A percentile compares a stretch with the other conserved stretches of the same genome.
Evolutionary conservation across 2,797 vertebrate genomes (phyloP).

Genomic region (Macroramphosus scolopax): DNA sequence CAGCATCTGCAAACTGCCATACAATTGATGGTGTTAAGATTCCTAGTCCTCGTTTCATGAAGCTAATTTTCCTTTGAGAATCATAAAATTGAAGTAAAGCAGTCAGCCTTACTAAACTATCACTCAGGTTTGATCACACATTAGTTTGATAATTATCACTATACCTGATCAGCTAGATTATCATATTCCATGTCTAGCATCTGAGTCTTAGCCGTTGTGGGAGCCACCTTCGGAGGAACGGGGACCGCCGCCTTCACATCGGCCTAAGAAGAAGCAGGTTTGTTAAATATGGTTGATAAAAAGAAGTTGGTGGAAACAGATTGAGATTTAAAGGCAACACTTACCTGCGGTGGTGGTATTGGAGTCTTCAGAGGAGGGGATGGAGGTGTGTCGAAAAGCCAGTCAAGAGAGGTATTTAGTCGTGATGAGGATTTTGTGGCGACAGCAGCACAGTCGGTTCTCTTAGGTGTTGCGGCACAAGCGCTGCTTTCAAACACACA

Average conservation of each 20-base stretch:
- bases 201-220: constrained; percentile 27
- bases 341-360: constrained; percentile 21
- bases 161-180: constrained; percentile 70
- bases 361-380: constrained; percentile 13
- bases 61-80: no score
- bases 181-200: constrained; percentile 67
- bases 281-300: no score
- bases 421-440: background rate
- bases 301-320: background rate
- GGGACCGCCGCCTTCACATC: constrained; percentile 1
- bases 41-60: no score
- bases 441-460: constrained; percentile 1
- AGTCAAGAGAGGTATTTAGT: constrained; percentile 55
- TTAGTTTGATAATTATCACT: no score
- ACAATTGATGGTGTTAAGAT: background rate
- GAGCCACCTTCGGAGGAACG: constrained; percentile 9
- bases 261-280: constrained; percentile 23
- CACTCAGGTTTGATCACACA: no score
- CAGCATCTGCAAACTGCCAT: constrained; percentile 81
- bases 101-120: no score
- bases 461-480: background rate
- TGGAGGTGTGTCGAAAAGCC: constrained; percentile 51
- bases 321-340: background rate
- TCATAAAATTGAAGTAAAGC: no score
- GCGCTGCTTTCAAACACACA: constrained; percentile 22